A percentile compares a stretch with the other conserved stretches of the same genome.
phyloP scores from a whole-genome alignment of 2,888 invertebrate species.

The Volucella inflata region DNA sequence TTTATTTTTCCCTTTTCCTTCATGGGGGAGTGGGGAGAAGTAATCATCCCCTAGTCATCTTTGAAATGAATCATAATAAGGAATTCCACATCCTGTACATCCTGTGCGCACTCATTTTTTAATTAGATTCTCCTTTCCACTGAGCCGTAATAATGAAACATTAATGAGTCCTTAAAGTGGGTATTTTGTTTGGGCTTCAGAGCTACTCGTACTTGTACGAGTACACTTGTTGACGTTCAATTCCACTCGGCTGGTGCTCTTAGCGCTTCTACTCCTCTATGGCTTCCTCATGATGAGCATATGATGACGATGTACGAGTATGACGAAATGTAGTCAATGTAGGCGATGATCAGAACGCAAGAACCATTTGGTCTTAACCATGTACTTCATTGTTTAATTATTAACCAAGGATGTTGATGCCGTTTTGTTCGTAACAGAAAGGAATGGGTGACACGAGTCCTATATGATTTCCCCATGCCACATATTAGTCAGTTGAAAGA shows the following conservation, averaged over 20 bases:
- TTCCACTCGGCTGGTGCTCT: background rate
- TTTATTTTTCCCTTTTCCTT: constrained; percentile 8
- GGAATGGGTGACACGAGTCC: constrained; percentile 6
- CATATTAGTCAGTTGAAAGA: constrained; percentile 8
- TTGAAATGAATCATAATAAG: constrained; percentile 53
- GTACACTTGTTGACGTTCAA: constrained; percentile 61
- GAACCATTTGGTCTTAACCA: constrained; percentile 34
- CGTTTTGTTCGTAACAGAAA: background rate
- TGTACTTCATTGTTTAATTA: constrained; percentile 53
- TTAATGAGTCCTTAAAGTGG: constrained; percentile 69
- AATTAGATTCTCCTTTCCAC: constrained; percentile 64
- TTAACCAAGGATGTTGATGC: constrained; percentile 29
- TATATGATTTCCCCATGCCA: background rate
- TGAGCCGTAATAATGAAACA: constrained; percentile 66
- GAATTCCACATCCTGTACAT: constrained; percentile 63
- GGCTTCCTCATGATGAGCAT: constrained; percentile 18
- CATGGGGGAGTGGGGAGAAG: too few relatives aligned
- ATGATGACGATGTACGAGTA: constrained; percentile 3
- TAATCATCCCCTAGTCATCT: background rate
- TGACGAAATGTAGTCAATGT: background rate
- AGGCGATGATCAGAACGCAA: constrained; percentile 42
- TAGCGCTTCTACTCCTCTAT: too few relatives aligned
- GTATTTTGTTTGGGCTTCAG: constrained; percentile 42
- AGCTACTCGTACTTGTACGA: too few relatives aligned
- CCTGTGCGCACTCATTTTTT: constrained; percentile 66